A percentile compares a stretch with the other conserved stretches of the same genome.
Evolutionary conservation across 2,888 invertebrate species (phyloP).

Genomic region (Rotaria socialis): DNA sequence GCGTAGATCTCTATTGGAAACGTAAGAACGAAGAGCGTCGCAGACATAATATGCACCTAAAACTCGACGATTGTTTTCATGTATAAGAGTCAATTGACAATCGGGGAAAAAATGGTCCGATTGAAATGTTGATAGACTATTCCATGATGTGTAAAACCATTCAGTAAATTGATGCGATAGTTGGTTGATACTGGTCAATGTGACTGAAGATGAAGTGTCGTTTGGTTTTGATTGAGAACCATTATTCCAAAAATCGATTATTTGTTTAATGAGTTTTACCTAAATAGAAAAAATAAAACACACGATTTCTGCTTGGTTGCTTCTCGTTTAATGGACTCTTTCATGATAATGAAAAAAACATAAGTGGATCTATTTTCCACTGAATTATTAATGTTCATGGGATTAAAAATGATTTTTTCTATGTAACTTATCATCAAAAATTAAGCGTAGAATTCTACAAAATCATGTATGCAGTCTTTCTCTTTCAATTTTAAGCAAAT

Average conservation of each 20-base stretch:
- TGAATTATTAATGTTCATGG: no score
- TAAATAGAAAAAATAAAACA: neutral
- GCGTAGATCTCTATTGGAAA: constrained; percentile 50
- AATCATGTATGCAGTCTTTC: no score
- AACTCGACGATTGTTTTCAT: constrained; percentile 47
- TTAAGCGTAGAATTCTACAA: no score
- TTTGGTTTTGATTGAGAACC: neutral
- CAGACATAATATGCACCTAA: constrained; percentile 50
- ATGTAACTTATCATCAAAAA: no score
- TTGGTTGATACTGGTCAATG: neutral
- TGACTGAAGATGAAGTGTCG: neutral
- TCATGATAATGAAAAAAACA: no score
- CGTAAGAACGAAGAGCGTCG: constrained; percentile 50
- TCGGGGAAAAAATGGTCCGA: constrained; percentile 55
- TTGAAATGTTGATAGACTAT: constrained; percentile 49
- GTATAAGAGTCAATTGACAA: constrained; percentile 49
- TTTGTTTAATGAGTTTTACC: constrained; percentile 10
- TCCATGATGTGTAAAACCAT: constrained; percentile 33
- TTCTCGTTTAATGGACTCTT: no score
- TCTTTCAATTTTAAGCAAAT: no score
- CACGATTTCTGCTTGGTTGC: no score
- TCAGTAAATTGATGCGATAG: constrained; percentile 13
- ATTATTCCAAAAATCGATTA: neutral
- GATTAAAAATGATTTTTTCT: no score
- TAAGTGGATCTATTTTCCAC: no score